Conservation (phyloP, 2,113 vertebrate species). For the Piaya cayana region DNA sequence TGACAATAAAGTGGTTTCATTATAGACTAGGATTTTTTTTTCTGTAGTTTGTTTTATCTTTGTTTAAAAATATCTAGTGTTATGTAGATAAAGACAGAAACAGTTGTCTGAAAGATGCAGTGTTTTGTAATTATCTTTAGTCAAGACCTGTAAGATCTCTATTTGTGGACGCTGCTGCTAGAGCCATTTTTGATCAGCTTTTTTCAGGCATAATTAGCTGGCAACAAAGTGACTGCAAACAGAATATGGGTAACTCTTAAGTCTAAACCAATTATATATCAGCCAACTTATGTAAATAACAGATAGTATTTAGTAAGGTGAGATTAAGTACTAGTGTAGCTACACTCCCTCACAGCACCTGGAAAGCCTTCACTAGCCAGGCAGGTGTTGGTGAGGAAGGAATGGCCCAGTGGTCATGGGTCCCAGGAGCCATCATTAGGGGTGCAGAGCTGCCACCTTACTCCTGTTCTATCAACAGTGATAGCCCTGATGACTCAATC, state of each 20-base stretch:
- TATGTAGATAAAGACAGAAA: not conserved
- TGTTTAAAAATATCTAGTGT: not conserved
- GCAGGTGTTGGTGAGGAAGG: accelerated
- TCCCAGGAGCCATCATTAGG: not conserved
- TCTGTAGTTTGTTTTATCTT: not conserved
- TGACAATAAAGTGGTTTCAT: not conserved
- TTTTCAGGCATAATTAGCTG: not conserved
- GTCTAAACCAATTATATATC: not conserved
- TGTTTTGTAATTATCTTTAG: not conserved
- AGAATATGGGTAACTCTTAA: not conserved
- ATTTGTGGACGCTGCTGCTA: not conserved
- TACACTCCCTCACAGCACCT: not conserved
- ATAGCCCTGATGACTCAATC: not conserved
- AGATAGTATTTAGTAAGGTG: not conserved
- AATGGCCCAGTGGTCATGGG: not conserved
- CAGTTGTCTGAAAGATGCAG: not conserved
- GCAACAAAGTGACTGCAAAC: not conserved
- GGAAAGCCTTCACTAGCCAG: not conserved
- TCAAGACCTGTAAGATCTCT: not conserved
- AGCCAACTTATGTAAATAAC: not conserved
- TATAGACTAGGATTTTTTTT: not conserved
- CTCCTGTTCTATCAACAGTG: not conserved
- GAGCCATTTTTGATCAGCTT: not conserved
- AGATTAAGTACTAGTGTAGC: not conserved
- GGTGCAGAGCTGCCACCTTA: not conserved